Base-by-base conservation (phyloP, 2,888 invertebrate species). In the Caenorhabditis sp. region DNA sequence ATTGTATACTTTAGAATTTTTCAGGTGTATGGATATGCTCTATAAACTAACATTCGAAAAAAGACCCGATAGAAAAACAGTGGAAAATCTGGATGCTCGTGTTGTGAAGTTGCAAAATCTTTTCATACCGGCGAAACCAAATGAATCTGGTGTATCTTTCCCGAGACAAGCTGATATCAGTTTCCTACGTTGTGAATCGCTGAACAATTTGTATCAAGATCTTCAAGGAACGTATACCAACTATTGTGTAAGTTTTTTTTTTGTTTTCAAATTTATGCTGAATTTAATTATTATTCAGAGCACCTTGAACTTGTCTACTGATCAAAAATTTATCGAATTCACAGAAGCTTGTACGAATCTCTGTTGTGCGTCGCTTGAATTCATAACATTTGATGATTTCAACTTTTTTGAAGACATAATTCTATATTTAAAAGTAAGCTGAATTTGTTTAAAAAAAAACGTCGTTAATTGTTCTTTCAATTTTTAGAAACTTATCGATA, bases 331-430 rank as follows among this genome's bases (percentile, higher is more conserved):
- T 36, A 1, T 21, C 1, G 58, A 38, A 21, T 38, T 58, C 23
- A 10, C 17, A 12, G 23, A 36, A 36, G 20, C 31, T 14, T 17
- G 20, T 5, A 12, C 58, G 1, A 12, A 20, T 2, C 3, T 38
- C 1, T 21, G 25, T 20, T 36, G 38, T 21, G 8, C 38, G 7
- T 7, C 58, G 8, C 23, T 58, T 2, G 58, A 58, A 21, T 58
- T 36, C 20, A 25, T 38, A 7, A 3, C n/a, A 10, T 36, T 58
- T n/a, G 38, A 58, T 20, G 38, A 31, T 20, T 58, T 58, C 36
- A 36, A 38, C 38, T 58, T 58, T 38, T 58, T 58, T 21, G 38
- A 58, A 4, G 58, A 58, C 1, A 36, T n/a, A 8, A 27, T 58
- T 38, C 5, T 38, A 8, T 58, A 36, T 20, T 20, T 38, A 17